Percentiles rank a stretch among this genome's conserved stretches.
Conservation (phyloP, 2,113 vertebrate genomes). For the Nothocercus nigrocapillus region DNA sequence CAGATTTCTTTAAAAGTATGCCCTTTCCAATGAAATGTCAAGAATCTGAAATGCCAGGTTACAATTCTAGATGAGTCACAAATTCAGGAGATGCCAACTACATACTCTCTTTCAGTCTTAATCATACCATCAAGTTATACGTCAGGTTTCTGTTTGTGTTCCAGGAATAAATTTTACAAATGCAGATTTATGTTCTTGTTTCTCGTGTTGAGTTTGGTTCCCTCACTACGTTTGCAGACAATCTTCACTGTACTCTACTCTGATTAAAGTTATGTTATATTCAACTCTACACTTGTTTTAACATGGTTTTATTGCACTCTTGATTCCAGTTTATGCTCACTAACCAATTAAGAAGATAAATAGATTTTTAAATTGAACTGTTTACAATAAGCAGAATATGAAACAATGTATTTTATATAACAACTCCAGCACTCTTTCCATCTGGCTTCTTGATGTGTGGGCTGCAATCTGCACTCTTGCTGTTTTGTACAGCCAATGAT, state of each 20-base stretch:
- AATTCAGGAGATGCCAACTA: background rate
- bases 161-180: background rate
- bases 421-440: background rate
- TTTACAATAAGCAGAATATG: background rate
- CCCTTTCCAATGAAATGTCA: background rate
- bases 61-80: background rate
- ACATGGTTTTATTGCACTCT: background rate
- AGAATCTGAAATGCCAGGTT: background rate
- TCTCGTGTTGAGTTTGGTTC: background rate
- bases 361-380: background rate
- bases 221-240: background rate
- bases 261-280: background rate
- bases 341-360: conserved; percentile 12
- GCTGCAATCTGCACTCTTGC: background rate
- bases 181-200: background rate
- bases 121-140: background rate
- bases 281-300: background rate
- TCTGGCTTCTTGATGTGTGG: background rate
- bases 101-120: background rate
- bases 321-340: background rate
- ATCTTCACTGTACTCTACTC: background rate
- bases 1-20: background rate
- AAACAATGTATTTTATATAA: background rate
- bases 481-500: background rate
- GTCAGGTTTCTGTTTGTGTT: background rate